Conservation (phyloP, 2,797 vertebrate genomes). For the Uromys caudimaculatus region DNA sequence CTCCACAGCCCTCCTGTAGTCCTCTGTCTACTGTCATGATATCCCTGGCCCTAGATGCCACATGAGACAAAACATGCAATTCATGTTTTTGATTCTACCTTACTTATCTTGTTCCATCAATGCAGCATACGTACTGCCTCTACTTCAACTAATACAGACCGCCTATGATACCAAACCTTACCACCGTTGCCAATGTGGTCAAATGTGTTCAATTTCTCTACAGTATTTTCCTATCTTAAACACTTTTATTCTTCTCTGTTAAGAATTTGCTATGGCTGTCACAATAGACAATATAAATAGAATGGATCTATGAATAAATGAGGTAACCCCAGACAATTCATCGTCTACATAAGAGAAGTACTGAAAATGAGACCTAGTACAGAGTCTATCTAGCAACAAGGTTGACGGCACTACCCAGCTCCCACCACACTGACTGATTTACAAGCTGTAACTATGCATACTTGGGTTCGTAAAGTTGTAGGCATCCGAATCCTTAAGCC, state of each 20-base stretch:
- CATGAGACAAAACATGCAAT: neutral
- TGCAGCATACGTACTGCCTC: neutral
- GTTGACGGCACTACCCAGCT: neutral
- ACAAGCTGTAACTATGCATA: neutral
- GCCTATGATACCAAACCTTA: neutral
- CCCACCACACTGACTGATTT: neutral
- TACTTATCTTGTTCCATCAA: neutral
- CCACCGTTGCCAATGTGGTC: neutral
- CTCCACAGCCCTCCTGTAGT: neutral
- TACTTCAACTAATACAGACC: slow-evolving; percentile 26
- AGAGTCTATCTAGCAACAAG: neutral
- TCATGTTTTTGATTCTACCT: neutral
- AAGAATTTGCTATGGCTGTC: neutral
- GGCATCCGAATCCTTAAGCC: slow-evolving; percentile 37
- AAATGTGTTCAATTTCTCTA: slow-evolving; percentile 12
- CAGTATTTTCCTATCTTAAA: slow-evolving; percentile 26
- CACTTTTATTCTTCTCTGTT: slow-evolving; percentile 30
- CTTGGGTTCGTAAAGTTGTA: neutral
- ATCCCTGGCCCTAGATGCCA: neutral
- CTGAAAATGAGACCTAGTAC: neutral
- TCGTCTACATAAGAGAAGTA: neutral
- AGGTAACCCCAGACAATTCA: slow-evolving; percentile 18
- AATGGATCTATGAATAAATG: neutral
- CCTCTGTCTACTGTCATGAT: neutral
- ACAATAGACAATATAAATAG: slow-evolving; percentile 21